Evolutionary conservation across 2,888 invertebrate genomes (phyloP).

Genomic region (Pachycephus smyrnensis): DNA sequence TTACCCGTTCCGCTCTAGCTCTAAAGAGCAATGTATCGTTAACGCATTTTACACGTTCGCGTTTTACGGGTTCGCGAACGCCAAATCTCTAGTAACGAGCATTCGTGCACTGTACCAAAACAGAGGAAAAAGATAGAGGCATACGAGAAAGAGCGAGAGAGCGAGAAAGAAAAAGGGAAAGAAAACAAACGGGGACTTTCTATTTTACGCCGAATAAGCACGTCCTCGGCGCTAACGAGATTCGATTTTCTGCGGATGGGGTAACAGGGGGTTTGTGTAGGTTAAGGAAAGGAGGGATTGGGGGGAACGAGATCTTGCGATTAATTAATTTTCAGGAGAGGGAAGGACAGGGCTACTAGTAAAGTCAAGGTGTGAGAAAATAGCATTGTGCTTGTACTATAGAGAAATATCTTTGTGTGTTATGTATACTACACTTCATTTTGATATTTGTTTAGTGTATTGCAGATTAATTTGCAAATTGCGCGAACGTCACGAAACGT

Average conservation of each 20-base stretch:
- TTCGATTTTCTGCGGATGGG: not conserved
- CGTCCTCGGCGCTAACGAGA: not conserved
- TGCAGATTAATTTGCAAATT: not conserved
- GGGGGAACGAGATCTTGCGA: not conserved
- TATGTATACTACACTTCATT: not conserved
- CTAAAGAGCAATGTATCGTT: not conserved
- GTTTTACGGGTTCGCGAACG: not conserved
- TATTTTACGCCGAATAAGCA: not conserved
- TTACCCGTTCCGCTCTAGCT: not conserved
- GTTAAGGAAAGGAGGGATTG: not conserved
- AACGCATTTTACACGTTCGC: not conserved
- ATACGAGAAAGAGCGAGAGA: not conserved
- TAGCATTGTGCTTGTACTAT: not conserved
- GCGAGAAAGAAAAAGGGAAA: not conserved
- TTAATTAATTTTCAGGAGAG: not conserved
- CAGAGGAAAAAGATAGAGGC: not conserved
- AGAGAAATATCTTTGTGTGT: not conserved
- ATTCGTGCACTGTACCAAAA: not conserved
- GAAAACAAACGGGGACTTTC: not conserved
- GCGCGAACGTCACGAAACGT: not conserved
- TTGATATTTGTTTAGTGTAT: not conserved
- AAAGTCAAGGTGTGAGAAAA: not conserved
- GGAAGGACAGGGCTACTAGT: not conserved
- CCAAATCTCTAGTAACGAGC: not conserved
- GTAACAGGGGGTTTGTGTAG: not conserved